A percentile compares a stretch with the other conserved stretches of the same genome.
phyloP scores from a whole-genome alignment of 2,888 invertebrate species.

The Ochropacha duplaris region DNA sequence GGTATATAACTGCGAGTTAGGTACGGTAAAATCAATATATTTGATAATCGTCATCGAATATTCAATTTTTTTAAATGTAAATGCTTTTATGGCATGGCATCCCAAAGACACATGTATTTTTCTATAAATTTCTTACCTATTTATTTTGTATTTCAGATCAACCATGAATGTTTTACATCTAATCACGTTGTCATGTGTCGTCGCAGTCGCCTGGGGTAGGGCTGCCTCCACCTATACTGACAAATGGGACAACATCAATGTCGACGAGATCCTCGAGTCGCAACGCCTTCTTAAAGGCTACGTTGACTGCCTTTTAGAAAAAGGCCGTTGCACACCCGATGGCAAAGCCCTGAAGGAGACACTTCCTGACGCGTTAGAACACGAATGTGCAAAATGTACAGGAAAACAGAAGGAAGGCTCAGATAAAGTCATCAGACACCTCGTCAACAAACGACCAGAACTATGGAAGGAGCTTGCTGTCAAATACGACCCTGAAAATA shows the following conservation, averaged over 20 bases:
- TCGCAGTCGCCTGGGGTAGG: conserved; percentile 58
- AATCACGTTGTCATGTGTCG: conserved; percentile 55
- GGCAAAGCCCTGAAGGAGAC: conserved; percentile 83
- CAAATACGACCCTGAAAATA: conserved; percentile 88
- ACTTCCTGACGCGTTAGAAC: conserved; percentile 88
- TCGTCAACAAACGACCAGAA: conserved; percentile 86
- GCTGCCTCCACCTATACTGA: conserved; percentile 83
- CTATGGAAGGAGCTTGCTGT: conserved; percentile 86
- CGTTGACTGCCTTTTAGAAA: conserved; percentile 86
- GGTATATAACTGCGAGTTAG: too few species aligned
- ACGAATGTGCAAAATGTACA: conserved; percentile 88
- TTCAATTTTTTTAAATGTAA: too few species aligned
- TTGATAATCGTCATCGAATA: too few species aligned
- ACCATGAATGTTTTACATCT: conserved; percentile 72
- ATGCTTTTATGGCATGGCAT: too few species aligned
- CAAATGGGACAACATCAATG: conserved; percentile 87
- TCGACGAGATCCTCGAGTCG: conserved; percentile 86
- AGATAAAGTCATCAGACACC: conserved; percentile 86
- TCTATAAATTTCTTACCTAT: background rate
- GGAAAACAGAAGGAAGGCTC: conserved; percentile 78
- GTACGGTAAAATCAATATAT: too few species aligned
- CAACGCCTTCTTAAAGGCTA: conserved; percentile 86
- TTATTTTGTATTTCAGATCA: conserved; percentile 37
- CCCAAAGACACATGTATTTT: background rate
- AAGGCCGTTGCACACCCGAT: conserved; percentile 86